Evolutionary conservation across 2,888 invertebrate genomes (phyloP).

Genomic region (Tenodera sinensis): DNA sequence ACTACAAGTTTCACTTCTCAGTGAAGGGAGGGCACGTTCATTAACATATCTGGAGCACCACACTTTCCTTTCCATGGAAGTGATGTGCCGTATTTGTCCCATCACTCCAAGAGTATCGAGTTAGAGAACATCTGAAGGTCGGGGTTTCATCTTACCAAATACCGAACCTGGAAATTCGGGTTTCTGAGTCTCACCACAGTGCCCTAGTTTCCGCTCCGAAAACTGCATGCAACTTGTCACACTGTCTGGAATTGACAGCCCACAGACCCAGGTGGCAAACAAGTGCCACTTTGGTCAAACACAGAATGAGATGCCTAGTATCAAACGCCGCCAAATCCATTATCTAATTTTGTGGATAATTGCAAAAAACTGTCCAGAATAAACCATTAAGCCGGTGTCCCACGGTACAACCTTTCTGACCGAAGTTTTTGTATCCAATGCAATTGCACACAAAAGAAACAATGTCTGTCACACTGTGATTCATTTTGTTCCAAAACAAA

Average conservation of each 20-base stretch:
- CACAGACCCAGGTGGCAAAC: no score
- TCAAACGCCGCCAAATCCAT: no score
- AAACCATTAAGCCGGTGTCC: no score
- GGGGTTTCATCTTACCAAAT: not conserved
- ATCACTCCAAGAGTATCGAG: not conserved
- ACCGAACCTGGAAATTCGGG: not conserved
- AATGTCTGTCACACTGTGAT: no score
- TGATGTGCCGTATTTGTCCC: not conserved
- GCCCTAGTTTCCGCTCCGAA: not conserved
- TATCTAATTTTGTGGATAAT: no score
- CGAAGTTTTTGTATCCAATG: no score
- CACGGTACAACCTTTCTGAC: no score
- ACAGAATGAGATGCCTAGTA: no score
- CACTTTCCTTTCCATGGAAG: not conserved
- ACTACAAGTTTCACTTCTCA: not conserved
- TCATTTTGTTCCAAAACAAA: no score
- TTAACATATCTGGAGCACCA: not conserved
- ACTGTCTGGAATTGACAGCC: not conserved
- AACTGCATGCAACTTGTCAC: not conserved
- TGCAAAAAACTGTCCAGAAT: no score
- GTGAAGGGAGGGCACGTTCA: not conserved
- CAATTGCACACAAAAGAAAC: no score
- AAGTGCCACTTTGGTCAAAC: no score
- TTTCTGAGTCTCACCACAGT: not conserved
- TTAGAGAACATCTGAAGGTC: not conserved